phyloP scores from a whole-genome alignment of 1,140 invertebrate species.

The Tetragonula clypearis region DNA sequence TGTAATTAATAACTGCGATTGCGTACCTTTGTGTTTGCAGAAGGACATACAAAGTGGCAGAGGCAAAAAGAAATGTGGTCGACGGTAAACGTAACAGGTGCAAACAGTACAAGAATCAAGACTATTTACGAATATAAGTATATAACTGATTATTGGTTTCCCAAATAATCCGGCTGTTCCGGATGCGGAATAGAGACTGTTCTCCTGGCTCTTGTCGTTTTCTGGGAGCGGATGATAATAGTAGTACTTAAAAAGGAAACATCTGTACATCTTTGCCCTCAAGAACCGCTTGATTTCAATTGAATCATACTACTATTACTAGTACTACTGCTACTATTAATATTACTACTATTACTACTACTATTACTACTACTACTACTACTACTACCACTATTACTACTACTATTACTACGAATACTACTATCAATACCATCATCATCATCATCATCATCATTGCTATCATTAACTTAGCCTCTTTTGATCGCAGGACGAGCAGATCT shows the following conservation, averaged over 20 bases:
- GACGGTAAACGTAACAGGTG: conserved; percentile 79
- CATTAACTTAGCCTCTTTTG: neutral
- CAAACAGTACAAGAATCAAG: conserved; percentile 76
- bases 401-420: neutral
- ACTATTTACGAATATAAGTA: conserved; percentile 74
- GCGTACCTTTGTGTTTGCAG: conserved; percentile 68
- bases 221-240: neutral
- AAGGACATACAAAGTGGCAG: conserved; percentile 76
- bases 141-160: conserved; percentile 27
- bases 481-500: neutral
- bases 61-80: conserved; percentile 73
- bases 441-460: neutral
- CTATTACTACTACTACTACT: neutral
- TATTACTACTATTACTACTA: too few relatives aligned
- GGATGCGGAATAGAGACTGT: neutral
- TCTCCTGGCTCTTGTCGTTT: neutral
- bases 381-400: neutral
- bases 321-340: neutral
- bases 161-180: conserved; percentile 40
- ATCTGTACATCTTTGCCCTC: conserved; percentile 19
- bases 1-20: conserved; percentile 21
- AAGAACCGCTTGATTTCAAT: conserved; percentile 3
- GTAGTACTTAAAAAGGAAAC: conserved; percentile 37
- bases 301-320: neutral
- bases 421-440: neutral